phyloP scores from a whole-genome alignment of 2,888 invertebrate genomes.

The Temnothorax ravouxi region DNA sequence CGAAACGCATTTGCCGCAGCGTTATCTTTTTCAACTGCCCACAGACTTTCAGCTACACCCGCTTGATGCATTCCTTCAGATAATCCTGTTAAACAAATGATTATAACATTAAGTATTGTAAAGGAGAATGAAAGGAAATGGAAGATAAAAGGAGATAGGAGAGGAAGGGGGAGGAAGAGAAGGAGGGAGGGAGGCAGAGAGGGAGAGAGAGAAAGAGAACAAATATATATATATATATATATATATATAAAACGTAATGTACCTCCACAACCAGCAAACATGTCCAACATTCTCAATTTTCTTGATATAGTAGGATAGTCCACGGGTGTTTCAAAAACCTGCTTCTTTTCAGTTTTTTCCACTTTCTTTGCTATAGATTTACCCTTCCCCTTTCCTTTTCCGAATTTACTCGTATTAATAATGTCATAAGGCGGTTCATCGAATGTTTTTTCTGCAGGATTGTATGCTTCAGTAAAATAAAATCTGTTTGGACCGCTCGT shows the following conservation, averaged over 20 bases:
- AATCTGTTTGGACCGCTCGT: slow-evolving; percentile 90
- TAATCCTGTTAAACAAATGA: slow-evolving; percentile 86
- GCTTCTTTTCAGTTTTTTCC: slow-evolving; percentile 71
- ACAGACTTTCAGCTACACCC: slow-evolving; percentile 90
- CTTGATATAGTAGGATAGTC: slow-evolving; percentile 85
- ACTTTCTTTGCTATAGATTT: slow-evolving; percentile 87
- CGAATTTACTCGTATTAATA: slow-evolving; percentile 88
- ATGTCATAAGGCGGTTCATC: slow-evolving; percentile 89
- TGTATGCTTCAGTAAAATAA: slow-evolving; percentile 91
- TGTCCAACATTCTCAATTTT: slow-evolving; percentile 91
- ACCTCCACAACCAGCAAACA: slow-evolving; percentile 96
- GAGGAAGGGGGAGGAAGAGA: too few species aligned
- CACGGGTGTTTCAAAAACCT: slow-evolving; percentile 78
- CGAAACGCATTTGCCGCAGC: slow-evolving; percentile 93
- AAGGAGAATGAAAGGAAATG: background rate
- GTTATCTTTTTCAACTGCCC: slow-evolving; percentile 94
- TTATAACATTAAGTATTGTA: background rate
- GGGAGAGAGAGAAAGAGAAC: background rate
- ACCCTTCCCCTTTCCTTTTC: slow-evolving; percentile 90
- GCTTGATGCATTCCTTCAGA: slow-evolving; percentile 92
- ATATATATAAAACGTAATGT: slow-evolving; percentile 17
- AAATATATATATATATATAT: slow-evolving; percentile 30
- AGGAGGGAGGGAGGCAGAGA: too few species aligned
- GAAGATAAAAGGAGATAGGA: too few species aligned
- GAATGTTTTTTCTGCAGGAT: slow-evolving; percentile 87